These are phyloP conservation scores for Diorhabda carinulata DNA, from an alignment of 1,140 invertebrate species.

Conservation along the genomic window DNA sequence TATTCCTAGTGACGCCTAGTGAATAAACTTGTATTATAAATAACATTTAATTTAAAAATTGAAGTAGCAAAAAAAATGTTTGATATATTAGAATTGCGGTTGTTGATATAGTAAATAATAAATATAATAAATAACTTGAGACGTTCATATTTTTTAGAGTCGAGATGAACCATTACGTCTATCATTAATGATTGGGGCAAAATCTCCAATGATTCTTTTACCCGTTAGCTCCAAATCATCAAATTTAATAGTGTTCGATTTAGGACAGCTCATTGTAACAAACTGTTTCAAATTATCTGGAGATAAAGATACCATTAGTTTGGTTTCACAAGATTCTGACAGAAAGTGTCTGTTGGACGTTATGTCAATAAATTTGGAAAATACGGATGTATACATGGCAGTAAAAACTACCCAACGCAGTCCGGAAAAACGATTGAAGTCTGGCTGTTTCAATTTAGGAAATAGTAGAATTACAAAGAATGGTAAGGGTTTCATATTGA, in stretches of 20 bases:
- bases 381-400: constrained; percentile 80
- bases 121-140: too few species aligned
- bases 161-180: constrained; percentile 45
- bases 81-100: too few species aligned
- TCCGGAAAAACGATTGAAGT: constrained; percentile 26
- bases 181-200: constrained; percentile 67
- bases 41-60: too few species aligned
- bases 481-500: too few species aligned
- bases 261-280: constrained; percentile 73
- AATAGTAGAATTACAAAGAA: constrained; percentile 25
- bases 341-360: constrained; percentile 66
- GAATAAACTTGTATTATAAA: too few species aligned
- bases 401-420: constrained; percentile 41
- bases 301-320: constrained; percentile 56
- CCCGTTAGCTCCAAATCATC: constrained; percentile 79
- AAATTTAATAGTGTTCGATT: constrained; percentile 74
- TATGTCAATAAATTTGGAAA: constrained; percentile 70
- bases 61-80: too few species aligned
- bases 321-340: constrained; percentile 35
- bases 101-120: too few species aligned
- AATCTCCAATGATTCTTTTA: constrained; percentile 80
- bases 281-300: constrained; percentile 69
- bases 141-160: constrained; percentile 17
- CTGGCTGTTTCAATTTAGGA: not conserved
- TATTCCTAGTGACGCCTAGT: too few species aligned